A percentile compares a stretch with the other conserved stretches of the same genome.
Conservation (phyloP, 2,113 vertebrate genomes). For the Vombatus ursinus region DNA sequence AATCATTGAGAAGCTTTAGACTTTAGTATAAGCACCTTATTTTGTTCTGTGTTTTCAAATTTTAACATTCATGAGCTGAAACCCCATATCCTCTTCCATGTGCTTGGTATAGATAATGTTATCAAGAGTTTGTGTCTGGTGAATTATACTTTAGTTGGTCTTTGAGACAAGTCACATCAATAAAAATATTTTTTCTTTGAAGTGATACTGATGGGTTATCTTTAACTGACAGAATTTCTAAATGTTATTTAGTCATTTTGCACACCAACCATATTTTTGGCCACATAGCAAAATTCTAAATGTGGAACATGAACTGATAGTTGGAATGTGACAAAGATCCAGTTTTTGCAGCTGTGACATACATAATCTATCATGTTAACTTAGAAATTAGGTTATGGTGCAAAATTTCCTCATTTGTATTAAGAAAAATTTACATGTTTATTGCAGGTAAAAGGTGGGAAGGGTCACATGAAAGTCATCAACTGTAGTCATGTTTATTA, state of each 20-base stretch:
- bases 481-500: conserved; percentile 17
- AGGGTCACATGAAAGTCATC: conserved; percentile 32
- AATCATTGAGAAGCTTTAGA: background rate
- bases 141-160: conserved; percentile 59
- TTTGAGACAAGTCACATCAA: conserved; percentile 9
- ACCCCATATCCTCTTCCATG: background rate
- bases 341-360: conserved; percentile 47
- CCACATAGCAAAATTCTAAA: conserved; percentile 70
- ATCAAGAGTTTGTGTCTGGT: background rate
- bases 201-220: conserved; percentile 66
- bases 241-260: conserved; percentile 45
- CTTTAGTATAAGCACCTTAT: conserved; percentile 13
- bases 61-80: conserved; percentile 26
- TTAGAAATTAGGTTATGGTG: conserved; percentile 40
- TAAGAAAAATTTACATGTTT: conserved; percentile 44
- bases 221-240: conserved; percentile 62
- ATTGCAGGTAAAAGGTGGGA: conserved; percentile 38
- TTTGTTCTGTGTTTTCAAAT: conserved; percentile 40
- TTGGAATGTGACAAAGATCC: conserved; percentile 25
- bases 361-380: conserved; percentile 44
- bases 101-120: background rate
- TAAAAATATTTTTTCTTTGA: conserved; percentile 51
- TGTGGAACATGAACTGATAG: conserved; percentile 33
- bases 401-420: conserved; percentile 57
- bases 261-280: conserved; percentile 60